Conservation (phyloP, 35 echinoderm and acorn worm species). For the Holothuria glaberrima region DNA sequence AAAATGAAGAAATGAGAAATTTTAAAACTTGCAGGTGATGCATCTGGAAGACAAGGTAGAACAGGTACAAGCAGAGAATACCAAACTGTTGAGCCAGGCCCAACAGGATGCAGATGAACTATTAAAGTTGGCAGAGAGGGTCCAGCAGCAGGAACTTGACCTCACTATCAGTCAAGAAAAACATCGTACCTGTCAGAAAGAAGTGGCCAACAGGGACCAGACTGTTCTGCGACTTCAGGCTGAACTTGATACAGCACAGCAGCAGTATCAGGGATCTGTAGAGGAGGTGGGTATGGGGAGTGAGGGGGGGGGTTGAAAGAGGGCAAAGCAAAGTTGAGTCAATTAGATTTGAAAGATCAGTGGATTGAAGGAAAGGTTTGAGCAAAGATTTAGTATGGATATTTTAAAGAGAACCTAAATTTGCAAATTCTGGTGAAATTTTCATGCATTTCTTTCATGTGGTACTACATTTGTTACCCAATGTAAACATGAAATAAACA, state of each 20-base stretch:
- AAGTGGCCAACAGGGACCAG: conserved; percentile 82
- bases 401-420: too few relatives aligned
- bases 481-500: too few relatives aligned
- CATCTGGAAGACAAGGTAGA: conserved; percentile 75
- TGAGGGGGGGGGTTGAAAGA: neutral
- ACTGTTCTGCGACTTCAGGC: conserved; percentile 73
- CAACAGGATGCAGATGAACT: conserved; percentile 75
- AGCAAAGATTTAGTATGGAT: too few relatives aligned
- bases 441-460: too few relatives aligned
- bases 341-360: too few relatives aligned
- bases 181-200: conserved; percentile 90
- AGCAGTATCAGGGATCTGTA: conserved; percentile 79
- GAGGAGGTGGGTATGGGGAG: conserved; percentile 81
- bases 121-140: conserved; percentile 70
- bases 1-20: neutral
- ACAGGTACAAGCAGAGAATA: conserved; percentile 70
- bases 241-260: conserved; percentile 86
- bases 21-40: conserved; percentile 59
- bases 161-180: conserved; percentile 87
- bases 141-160: conserved; percentile 84
- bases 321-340: too few relatives aligned
- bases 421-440: too few relatives aligned
- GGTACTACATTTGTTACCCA: too few relatives aligned
- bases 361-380: too few relatives aligned
- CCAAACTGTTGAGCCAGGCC: conserved; percentile 66